Conservation (phyloP, 64 coral and sea anemone genomes). For the Porites lutea region DNA sequence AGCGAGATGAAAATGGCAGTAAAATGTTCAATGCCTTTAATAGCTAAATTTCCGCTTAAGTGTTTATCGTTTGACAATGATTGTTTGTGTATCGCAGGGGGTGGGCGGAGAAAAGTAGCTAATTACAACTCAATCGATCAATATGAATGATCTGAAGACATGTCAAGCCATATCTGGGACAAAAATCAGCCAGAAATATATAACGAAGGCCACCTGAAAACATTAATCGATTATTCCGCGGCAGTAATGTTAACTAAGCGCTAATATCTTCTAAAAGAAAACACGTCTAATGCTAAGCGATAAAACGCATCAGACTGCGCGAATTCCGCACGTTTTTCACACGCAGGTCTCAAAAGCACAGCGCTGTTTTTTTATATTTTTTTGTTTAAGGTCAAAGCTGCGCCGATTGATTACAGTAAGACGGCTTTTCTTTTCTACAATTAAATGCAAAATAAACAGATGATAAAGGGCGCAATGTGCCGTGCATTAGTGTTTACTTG, state of each 20-base stretch:
- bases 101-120: conserved; percentile 53
- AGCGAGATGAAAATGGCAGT: background rate
- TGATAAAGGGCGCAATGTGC: background rate
- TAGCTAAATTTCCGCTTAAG: conserved; percentile 52
- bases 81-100: conserved; percentile 66
- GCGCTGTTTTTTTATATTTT: background rate
- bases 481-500: background rate
- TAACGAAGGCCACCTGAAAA: background rate
- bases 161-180: background rate
- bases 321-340: conserved; percentile 43
- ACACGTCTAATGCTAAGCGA: background rate
- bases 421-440: conserved; percentile 33
- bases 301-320: background rate
- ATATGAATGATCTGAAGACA: conserved; percentile 2
- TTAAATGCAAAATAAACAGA: conserved; percentile 34
- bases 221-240: background rate
- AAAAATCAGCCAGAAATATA: background rate
- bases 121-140: conserved; percentile 71
- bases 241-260: background rate
- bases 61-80: conserved; percentile 55
- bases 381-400: conserved; percentile 14
- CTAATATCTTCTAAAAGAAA: background rate
- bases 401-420: conserved; percentile 36
- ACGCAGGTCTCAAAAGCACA: conserved; percentile 13
- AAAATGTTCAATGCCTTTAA: conserved; percentile 35